A percentile compares a stretch with the other conserved stretches of the same genome.
phyloP scores from a whole-genome alignment of 2,797 vertebrate genomes.

The Myotis planiceps region DNA sequence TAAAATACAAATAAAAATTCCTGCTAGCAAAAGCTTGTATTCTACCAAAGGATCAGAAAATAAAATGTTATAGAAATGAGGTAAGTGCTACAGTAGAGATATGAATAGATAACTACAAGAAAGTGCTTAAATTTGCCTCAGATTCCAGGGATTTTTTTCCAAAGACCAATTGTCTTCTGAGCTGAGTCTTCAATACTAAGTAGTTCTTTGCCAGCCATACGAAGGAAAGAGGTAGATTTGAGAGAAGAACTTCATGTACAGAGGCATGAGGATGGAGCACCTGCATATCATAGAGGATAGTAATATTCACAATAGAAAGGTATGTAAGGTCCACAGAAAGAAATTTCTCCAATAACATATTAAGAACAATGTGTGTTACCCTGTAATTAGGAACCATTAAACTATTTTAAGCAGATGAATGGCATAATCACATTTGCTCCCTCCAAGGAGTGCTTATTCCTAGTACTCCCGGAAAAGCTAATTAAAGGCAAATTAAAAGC shows the following conservation, averaged over 20 bases:
- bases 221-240: background rate
- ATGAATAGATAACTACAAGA: background rate
- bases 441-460: background rate
- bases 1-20: background rate
- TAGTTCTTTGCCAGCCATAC: background rate
- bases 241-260: background rate
- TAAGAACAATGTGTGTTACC: background rate
- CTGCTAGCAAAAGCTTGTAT: background rate
- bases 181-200: background rate
- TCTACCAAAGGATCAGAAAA: background rate
- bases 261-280: background rate
- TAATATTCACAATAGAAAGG: background rate
- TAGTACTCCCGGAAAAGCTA: background rate
- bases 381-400: background rate
- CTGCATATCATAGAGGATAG: background rate
- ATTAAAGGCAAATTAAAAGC: conserved; percentile 32
- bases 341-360: background rate
- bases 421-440: conserved; percentile 19
- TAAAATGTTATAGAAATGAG: background rate
- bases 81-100: background rate
- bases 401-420: conserved; percentile 24
- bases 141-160: background rate
- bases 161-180: conserved; percentile 12
- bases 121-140: background rate
- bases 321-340: background rate